A percentile compares a stretch with the other conserved stretches of the same genome.
phyloP scores from a whole-genome alignment of 2,113 vertebrate species.

The Lepisosteus oculatus region DNA sequence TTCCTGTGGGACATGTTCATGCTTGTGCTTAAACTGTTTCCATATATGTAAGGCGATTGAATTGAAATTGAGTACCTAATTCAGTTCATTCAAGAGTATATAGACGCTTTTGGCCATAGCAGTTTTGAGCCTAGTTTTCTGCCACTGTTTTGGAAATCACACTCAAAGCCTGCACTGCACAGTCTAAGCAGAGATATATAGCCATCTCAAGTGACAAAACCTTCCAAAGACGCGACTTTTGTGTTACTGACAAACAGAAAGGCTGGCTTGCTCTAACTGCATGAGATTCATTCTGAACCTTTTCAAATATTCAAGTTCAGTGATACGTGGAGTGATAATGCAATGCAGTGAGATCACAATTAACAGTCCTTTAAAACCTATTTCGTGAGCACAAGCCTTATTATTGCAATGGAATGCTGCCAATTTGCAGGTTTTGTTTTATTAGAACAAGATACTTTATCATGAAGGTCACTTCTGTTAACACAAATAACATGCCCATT shows the following conservation, averaged over 20 bases:
- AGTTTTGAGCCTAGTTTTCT: too few relatives aligned
- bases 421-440: conserved; percentile 7
- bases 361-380: conserved; percentile 1
- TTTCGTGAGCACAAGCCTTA: conserved; percentile 2
- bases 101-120: too few relatives aligned
- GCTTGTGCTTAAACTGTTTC: too few relatives aligned
- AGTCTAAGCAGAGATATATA: not conserved
- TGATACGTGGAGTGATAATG: not conserved
- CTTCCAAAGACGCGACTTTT: not conserved
- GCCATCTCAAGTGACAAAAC: not conserved
- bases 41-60: too few relatives aligned
- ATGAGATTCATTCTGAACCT: conserved; percentile 16
- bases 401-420: not conserved
- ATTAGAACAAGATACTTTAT: conserved; percentile 12
- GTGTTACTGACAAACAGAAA: not conserved
- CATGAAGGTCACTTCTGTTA: conserved; percentile 19
- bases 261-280: not conserved
- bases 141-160: too few relatives aligned
- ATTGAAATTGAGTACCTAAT: too few relatives aligned
- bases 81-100: too few relatives aligned
- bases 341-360: conserved; percentile 8
- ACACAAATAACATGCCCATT: not conserved
- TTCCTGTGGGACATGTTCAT: too few relatives aligned
- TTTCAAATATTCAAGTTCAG: conserved; percentile 8
- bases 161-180: not conserved